Evolutionary conservation across 1,140 invertebrate genomes (phyloP).

Genomic region (Cotesia chilonis): DNA sequence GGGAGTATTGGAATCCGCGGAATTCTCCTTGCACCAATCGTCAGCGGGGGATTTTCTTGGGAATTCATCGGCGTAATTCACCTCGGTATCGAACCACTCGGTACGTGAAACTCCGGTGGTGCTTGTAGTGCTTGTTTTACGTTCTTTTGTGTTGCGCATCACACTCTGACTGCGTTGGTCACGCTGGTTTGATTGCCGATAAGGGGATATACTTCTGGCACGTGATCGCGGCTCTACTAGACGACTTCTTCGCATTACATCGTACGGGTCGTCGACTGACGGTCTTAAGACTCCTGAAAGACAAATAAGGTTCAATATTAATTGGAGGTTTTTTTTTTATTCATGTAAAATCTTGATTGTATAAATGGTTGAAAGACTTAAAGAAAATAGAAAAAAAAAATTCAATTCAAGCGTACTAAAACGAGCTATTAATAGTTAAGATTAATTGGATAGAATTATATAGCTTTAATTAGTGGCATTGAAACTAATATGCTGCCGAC

Average conservation of each 20-base stretch:
- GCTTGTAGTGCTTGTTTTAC: conserved; percentile 41
- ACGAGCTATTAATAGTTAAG: too few relatives aligned
- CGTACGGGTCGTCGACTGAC: conserved; percentile 74
- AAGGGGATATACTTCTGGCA: conserved; percentile 71
- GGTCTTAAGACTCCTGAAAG: conserved; percentile 56
- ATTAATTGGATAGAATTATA: too few relatives aligned
- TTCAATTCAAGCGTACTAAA: too few relatives aligned
- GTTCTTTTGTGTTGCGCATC: conserved; percentile 58
- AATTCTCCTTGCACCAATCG: conserved; percentile 43
- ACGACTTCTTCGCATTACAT: conserved; percentile 79
- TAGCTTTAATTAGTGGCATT: too few relatives aligned
- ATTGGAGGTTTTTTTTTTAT: too few relatives aligned
- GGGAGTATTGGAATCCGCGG: conserved; percentile 7
- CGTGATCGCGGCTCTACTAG: conserved; percentile 71
- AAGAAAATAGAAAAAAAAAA: too few relatives aligned
- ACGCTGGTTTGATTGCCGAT: conserved; percentile 61
- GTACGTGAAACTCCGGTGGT: conserved; percentile 44
- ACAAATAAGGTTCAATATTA: not conserved
- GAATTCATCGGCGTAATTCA: conserved; percentile 26
- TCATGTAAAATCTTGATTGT: too few relatives aligned
- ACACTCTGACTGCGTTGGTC: conserved; percentile 67
- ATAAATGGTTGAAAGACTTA: too few relatives aligned
- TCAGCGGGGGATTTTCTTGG: conserved; percentile 39
- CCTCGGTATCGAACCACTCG: conserved; percentile 59
- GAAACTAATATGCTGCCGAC: too few relatives aligned